Percentiles rank a stretch among this genome's conserved stretches.
Conservation (phyloP, 2,888 invertebrate genomes). For the Caenorhabditis doughertyi region DNA sequence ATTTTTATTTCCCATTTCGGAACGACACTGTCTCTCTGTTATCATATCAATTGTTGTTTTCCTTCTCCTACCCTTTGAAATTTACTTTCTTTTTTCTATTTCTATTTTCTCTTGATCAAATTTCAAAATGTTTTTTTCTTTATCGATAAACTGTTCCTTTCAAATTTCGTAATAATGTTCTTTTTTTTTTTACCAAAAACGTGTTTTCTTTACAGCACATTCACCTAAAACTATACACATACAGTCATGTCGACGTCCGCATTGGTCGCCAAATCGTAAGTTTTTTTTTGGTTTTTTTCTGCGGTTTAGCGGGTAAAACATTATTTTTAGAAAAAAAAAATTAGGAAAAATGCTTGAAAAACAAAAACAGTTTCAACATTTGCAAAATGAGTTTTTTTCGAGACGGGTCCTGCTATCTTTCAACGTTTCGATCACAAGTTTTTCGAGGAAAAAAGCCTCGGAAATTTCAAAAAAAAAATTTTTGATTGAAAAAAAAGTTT, state of each 20-base stretch:
- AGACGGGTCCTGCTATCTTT: too few relatives aligned
- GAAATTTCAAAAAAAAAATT: too few relatives aligned
- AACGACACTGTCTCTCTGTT: background rate
- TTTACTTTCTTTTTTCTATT: background rate
- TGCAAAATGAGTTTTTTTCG: too few relatives aligned
- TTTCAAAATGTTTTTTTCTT: background rate
- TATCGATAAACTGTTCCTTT: background rate
- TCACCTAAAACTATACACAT: background rate
- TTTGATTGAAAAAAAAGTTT: too few relatives aligned
- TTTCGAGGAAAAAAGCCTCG: too few relatives aligned
- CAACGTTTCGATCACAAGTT: too few relatives aligned
- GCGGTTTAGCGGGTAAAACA: too few relatives aligned
- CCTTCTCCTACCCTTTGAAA: background rate
- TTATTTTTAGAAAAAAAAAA: too few relatives aligned
- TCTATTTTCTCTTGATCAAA: background rate
- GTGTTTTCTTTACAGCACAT: constrained; percentile 34
- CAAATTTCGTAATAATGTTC: background rate
- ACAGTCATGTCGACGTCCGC: constrained; percentile 64
- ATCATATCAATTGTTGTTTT: background rate
- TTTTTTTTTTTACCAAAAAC: background rate
- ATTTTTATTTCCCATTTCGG: too few relatives aligned
- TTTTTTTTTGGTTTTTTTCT: constrained; percentile 10
- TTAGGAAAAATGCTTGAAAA: background rate
- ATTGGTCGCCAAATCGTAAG: constrained; percentile 60
- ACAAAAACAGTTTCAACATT: background rate